A percentile compares a stretch with the other conserved stretches of the same genome.
These are phyloP conservation scores for Nixonia krombeini DNA, from an alignment of 1,140 invertebrate species.

Conservation along the genomic window DNA sequence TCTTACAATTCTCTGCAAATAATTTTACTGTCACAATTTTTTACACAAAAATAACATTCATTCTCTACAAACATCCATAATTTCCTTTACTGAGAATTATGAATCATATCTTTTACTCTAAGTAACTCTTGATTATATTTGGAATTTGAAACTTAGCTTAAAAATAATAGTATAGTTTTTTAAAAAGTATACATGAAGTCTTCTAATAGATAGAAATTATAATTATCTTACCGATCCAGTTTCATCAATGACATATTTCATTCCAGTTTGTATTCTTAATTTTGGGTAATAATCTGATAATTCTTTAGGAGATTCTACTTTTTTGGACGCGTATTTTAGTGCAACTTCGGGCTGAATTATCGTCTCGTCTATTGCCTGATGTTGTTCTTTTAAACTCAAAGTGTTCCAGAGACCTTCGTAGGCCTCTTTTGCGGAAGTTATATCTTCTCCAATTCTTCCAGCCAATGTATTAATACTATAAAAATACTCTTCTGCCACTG, in stretches of 20 bases:
- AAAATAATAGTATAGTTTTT: too few species aligned
- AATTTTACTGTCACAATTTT: too few species aligned
- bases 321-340: conserved; percentile 76
- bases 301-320: conserved; percentile 56
- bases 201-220: too few species aligned
- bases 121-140: too few species aligned
- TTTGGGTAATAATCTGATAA: conserved; percentile 68
- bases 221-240: conserved; percentile 62
- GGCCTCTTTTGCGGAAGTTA: conserved; percentile 77
- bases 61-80: too few species aligned
- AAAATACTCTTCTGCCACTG: conserved; percentile 79
- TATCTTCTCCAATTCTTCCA: conserved; percentile 78
- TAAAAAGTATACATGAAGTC: too few species aligned
- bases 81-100: too few species aligned
- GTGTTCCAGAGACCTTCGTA: conserved; percentile 81
- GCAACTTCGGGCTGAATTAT: conserved; percentile 82
- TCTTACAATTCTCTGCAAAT: too few species aligned
- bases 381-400: conserved; percentile 78
- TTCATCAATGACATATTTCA: conserved; percentile 73
- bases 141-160: too few species aligned
- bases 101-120: too few species aligned
- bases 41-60: too few species aligned
- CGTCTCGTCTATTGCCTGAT: conserved; percentile 81
- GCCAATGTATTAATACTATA: conserved; percentile 79
- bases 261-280: conserved; percentile 69